Evolutionary conservation across 2,888 invertebrate genomes (phyloP).

Genomic region (Sphinx pinastri): DNA sequence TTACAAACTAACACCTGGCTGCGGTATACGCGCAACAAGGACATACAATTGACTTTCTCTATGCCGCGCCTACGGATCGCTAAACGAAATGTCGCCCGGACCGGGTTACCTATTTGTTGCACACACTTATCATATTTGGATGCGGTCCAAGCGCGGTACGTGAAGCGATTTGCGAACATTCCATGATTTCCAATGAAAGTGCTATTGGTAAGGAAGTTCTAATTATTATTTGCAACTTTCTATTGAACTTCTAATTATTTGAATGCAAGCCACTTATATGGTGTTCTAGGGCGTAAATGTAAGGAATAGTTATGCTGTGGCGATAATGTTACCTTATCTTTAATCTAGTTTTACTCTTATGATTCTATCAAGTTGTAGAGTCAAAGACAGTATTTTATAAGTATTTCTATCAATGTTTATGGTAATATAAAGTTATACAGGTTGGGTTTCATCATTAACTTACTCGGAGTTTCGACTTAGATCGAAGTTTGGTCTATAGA

Average conservation of each 20-base stretch:
- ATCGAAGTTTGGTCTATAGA: no score
- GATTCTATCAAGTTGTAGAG: no score
- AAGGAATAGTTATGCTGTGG: no score
- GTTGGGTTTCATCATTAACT: no score
- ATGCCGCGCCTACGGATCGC: constrained; percentile 53
- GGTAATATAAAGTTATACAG: no score
- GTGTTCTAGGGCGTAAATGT: no score
- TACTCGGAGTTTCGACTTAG: no score
- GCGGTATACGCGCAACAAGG: constrained; percentile 55
- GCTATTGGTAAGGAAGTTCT: constrained; percentile 8
- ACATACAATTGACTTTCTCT: constrained; percentile 71
- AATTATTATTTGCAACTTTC: constrained; percentile 26
- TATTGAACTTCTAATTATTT: not conserved
- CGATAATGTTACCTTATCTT: no score
- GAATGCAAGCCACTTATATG: not conserved
- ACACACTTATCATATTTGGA: constrained; percentile 56
- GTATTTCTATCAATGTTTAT: no score
- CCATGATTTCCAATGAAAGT: constrained; percentile 28
- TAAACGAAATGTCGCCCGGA: constrained; percentile 61
- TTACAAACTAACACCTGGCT: constrained; percentile 32
- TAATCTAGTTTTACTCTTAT: no score
- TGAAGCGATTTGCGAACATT: constrained; percentile 39
- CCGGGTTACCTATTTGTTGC: constrained; percentile 71
- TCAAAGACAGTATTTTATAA: no score
- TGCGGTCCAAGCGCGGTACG: constrained; percentile 46